Percentiles rank a stretch among this genome's conserved stretches.
phyloP scores from a whole-genome alignment of 2,113 vertebrate genomes.

The Macquaria ambigua region DNA sequence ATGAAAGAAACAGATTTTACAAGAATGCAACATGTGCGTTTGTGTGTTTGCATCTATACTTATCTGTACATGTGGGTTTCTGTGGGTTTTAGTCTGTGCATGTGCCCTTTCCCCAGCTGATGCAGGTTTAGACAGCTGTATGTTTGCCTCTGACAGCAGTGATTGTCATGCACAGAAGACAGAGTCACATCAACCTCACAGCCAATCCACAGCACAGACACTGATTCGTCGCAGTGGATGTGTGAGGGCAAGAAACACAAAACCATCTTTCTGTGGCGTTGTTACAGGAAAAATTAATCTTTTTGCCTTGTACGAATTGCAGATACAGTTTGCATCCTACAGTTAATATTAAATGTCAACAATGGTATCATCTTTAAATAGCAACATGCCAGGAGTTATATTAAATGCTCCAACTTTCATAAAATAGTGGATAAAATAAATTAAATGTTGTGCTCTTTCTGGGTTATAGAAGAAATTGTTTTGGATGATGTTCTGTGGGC shows the following conservation, averaged over 20 bases:
- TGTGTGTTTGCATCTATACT: background rate
- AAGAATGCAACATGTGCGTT: background rate
- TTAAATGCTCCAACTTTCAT: constrained; percentile 16
- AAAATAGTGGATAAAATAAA: background rate
- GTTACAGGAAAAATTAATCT: background rate
- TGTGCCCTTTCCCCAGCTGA: background rate
- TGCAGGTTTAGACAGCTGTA: background rate
- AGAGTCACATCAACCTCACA: background rate
- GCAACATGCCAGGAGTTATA: background rate
- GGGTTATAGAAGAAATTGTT: background rate
- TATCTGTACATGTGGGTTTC: background rate
- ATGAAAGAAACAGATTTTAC: constrained; percentile 5
- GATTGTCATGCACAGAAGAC: background rate
- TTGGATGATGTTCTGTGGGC: background rate
- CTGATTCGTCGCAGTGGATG: constrained; percentile 4
- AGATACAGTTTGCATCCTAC: background rate
- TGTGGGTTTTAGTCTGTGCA: background rate
- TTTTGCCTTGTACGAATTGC: background rate
- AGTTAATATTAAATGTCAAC: background rate
- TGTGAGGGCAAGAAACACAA: background rate
- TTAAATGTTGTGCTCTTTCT: background rate
- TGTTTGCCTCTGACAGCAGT: background rate
- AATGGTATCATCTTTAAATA: background rate
- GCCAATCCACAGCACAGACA: background rate
- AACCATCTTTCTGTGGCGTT: background rate